Evolutionary conservation across 2,113 vertebrate genomes (phyloP).

Genomic region (Neolamprologus brichardi): DNA sequence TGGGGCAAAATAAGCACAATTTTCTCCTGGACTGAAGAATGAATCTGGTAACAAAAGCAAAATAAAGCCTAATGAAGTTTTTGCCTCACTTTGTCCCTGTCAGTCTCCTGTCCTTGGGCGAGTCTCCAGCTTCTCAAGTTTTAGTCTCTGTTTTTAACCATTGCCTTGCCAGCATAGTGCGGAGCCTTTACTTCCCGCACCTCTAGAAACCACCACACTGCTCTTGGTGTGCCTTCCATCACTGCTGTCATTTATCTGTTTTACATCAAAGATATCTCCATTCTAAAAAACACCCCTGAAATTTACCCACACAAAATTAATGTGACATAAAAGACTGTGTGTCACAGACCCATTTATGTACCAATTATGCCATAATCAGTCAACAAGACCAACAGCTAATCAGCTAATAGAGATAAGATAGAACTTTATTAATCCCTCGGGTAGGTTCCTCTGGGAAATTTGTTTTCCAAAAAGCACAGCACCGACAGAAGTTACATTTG

Average conservation of each 20-base stretch:
- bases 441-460: no score
- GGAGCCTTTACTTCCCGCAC: slow-evolving; percentile 29
- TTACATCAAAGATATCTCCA: neutral
- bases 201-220: neutral
- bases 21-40: neutral
- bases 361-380: neutral
- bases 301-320: neutral
- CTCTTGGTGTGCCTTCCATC: slow-evolving; percentile 50
- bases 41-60: neutral
- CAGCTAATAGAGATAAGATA: no score
- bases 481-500: no score
- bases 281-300: neutral
- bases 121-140: neutral
- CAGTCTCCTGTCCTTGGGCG: neutral
- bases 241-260: slow-evolving; percentile 43
- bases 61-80: slow-evolving; percentile 25
- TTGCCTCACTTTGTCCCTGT: slow-evolving; percentile 1
- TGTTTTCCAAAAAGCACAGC: no score
- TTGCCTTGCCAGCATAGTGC: neutral
- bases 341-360: neutral
- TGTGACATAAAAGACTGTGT: neutral
- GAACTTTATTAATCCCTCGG: no score
- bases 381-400: neutral
- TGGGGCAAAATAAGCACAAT: neutral
- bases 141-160: neutral